phyloP scores from a whole-genome alignment of 2,888 invertebrate genomes.

The Monochamus alternatus region DNA sequence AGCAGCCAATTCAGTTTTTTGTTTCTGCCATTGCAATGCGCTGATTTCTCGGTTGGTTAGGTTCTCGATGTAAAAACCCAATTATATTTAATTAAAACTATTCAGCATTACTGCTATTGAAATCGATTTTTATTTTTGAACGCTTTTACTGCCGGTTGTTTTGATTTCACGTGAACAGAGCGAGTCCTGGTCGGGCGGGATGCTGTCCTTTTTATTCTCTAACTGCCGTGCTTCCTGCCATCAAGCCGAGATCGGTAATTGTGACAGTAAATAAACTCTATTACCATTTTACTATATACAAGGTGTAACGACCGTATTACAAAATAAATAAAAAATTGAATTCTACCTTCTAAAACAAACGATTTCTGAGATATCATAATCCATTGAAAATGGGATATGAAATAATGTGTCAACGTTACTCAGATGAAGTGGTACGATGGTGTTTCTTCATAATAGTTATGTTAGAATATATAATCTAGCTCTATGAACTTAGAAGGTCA shows the following conservation, averaged over 20 bases:
- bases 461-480: too few species aligned
- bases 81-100: conserved; percentile 19
- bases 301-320: background rate
- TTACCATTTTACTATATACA: background rate
- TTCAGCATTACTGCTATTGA: conserved; percentile 6
- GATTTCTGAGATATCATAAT: too few species aligned
- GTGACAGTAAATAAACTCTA: background rate
- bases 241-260: background rate
- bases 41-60: conserved; percentile 30
- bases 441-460: too few species aligned
- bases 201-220: background rate
- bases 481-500: too few species aligned
- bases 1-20: background rate
- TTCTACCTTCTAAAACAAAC: too few species aligned
- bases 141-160: conserved; percentile 21
- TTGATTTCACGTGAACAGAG: background rate
- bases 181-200: background rate
- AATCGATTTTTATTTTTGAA: conserved; percentile 13
- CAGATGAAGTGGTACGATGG: too few species aligned
- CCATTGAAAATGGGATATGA: too few species aligned
- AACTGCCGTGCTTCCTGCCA: conserved; percentile 6
- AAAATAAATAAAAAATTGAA: too few species aligned
- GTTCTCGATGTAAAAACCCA: conserved; percentile 16
- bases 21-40: conserved; percentile 13
- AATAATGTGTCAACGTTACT: too few species aligned